These are phyloP conservation scores for Hyperoplus immaculatus DNA, from an alignment of 2,797 vertebrate species.

Conservation along the genomic window DNA sequence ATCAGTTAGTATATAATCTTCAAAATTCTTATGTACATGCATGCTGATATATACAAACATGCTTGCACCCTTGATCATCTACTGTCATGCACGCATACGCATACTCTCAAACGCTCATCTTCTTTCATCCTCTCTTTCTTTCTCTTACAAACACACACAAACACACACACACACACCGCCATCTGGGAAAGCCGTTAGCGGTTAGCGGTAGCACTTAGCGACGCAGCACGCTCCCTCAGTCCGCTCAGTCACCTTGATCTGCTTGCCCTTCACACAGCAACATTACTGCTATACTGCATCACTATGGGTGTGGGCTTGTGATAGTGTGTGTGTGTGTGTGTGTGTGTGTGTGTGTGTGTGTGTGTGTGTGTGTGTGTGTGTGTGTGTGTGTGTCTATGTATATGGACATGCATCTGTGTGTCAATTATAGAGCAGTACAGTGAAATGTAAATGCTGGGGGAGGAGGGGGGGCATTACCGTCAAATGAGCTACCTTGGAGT, in stretches of 20 bases:
- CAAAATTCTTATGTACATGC: slow-evolving; percentile 34
- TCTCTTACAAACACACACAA: slow-evolving; percentile 24
- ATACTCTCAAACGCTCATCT: slow-evolving; percentile 56
- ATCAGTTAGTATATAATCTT: slow-evolving; percentile 22
- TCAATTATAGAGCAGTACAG: slow-evolving; percentile 79
- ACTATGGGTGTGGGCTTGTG: slow-evolving; percentile 69
- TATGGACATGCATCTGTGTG: slow-evolving; percentile 68
- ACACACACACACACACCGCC: slow-evolving; percentile 67
- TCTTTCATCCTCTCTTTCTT: slow-evolving; percentile 52
- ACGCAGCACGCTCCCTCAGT: slow-evolving; percentile 85
- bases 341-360: slow-evolving; percentile 28
- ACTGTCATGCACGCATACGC: slow-evolving; percentile 48
- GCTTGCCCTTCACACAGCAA: slow-evolving; percentile 86
- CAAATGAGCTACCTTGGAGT: slow-evolving; percentile 82
- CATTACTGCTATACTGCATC: slow-evolving; percentile 84
- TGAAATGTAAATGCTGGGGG: slow-evolving; percentile 83
- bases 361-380: slow-evolving; percentile 29
- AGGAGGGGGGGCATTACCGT: slow-evolving; percentile 79
- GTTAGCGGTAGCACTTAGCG: slow-evolving; percentile 87
- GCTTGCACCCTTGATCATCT: slow-evolving; percentile 45
- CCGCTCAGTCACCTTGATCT: slow-evolving; percentile 89
- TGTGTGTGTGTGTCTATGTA: slow-evolving; percentile 57
- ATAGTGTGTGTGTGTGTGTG: slow-evolving; percentile 56
- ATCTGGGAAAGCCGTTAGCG: slow-evolving; percentile 89
- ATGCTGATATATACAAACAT: slow-evolving; percentile 44